These are phyloP conservation scores for Parthenolecanium corni DNA, from an alignment of 2,888 invertebrate genomes.

Conservation along the genomic window DNA sequence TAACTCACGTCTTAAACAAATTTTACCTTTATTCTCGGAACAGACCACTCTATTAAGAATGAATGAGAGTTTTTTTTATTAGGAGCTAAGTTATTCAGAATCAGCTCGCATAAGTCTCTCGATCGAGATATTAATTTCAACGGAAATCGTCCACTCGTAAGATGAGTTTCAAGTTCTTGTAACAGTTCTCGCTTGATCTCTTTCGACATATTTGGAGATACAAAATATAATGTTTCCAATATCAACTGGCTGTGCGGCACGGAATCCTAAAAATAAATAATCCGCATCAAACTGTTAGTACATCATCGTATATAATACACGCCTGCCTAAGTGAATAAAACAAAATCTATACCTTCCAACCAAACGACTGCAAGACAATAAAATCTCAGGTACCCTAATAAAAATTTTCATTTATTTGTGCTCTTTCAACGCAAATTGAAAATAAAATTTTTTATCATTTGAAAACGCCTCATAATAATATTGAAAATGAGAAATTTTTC, in stretches of 20 bases:
- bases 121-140: conserved; percentile 15
- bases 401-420: no score
- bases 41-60: conserved; percentile 9
- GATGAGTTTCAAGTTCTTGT: not conserved
- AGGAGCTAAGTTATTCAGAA: not conserved
- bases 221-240: conserved; percentile 12
- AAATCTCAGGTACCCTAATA: not conserved
- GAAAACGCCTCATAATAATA: no score
- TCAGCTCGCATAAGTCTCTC: conserved; percentile 22
- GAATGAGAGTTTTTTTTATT: not conserved
- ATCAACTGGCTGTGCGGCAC: conserved; percentile 10
- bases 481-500: no score
- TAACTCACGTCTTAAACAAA: not conserved
- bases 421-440: no score
- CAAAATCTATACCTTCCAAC: not conserved
- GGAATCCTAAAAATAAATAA: not conserved
- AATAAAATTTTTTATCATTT: no score
- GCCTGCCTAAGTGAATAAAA: not conserved
- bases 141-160: not conserved
- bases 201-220: not conserved
- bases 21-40: conserved; percentile 17
- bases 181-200: conserved; percentile 2
- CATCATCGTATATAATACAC: no score
- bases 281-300: no score
- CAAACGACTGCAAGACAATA: not conserved